Evolutionary conservation across 2,888 invertebrate species (phyloP), one percentile per base, ranked within the genome.

Genomic region (Fragum fragum): DNA sequence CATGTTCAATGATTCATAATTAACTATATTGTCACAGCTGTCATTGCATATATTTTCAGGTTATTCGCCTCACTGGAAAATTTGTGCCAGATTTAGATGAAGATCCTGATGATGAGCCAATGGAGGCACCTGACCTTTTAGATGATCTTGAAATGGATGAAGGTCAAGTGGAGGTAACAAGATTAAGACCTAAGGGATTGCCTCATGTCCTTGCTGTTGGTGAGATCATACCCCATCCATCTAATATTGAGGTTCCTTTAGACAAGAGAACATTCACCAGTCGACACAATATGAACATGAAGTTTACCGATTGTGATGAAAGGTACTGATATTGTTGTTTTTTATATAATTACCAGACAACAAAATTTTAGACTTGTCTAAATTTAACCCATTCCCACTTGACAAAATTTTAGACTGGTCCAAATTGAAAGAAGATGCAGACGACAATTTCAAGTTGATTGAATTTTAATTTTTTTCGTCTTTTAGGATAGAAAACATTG

Each of bases 261-360:
- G 98, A 98, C 87, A 96, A 96, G 90, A 97, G 97, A 92, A 98
- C 98, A 0, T 99, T 99, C 95, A 95, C 98, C 79, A 98, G 98
- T 23, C 97, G 98, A 93, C 99, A 99, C 94, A 97, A 96, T 90
- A 95, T 98, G 93, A 98, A 98, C 93, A 98, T 99, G 98, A 98
- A 97, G 93, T 98, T 98, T 93, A 98, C 98, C 28, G 98, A 98
- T 93, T 97, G 97, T 80, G 99, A 99, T 95, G 98, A 98, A 88
- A 97, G 97, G 98, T 98, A 94, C 96, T n/a, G n/a, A 66, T 72
- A 36, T 47, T 47, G 47, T 47, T n/a, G n/a, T n/a, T n/a, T n/a
- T n/a, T n/a, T n/a, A n/a, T n/a, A n/a, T n/a, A n/a, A n/a, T n/a
- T n/a, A n/a, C n/a, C n/a, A n/a, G n/a, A n/a, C n/a, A n/a, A n/a